Percentiles rank a stretch among this genome's conserved stretches.
Evolutionary conservation across 2,113 vertebrate species (phyloP).

Genomic region (cattle (Bos taurus)): ARS-UCD2.0 NC_037331.1:39256001-39256500

Average conservation of each 20-base stretch:
- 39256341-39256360: background rate
- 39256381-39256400: background rate
- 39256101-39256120: background rate
- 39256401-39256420: background rate
- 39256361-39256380: background rate
- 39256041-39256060: background rate
- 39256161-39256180: background rate
- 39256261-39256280: background rate
- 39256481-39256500: background rate
- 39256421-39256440: background rate
- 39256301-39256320: background rate
- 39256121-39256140: background rate
- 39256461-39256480: background rate
- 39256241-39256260: background rate
- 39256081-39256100: background rate
- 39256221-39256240: background rate
- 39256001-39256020: background rate
- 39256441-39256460: background rate
- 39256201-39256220: background rate
- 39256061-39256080: background rate
- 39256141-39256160: background rate
- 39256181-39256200: background rate
- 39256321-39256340: background rate
- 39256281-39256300: background rate
- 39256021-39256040: background rate